Conservation (phyloP, 2,888 invertebrate genomes). For the Ommatoiulus sabulosus region DNA sequence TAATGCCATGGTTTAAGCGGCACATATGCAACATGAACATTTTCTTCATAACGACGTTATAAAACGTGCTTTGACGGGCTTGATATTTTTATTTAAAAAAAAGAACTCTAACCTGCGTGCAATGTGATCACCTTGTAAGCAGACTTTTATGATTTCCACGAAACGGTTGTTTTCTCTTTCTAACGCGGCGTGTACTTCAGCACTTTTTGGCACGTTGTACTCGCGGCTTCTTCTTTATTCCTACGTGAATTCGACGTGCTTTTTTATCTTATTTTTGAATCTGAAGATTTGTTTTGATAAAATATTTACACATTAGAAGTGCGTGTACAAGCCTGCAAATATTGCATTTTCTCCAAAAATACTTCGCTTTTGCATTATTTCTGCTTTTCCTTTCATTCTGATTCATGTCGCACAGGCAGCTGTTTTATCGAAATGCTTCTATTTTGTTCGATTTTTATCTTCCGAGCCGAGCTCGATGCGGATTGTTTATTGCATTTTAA, state of each 20-base stretch:
- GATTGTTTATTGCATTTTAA: not conserved
- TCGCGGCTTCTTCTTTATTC: not conserved
- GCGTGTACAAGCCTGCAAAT: not conserved
- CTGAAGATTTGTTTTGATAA: slow-evolving; percentile 19
- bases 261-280: not conserved
- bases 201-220: not conserved
- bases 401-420: not conserved
- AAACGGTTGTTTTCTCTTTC: not conserved
- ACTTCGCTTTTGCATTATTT: not conserved
- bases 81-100: not conserved
- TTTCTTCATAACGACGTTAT: not conserved
- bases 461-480: too few relatives aligned
- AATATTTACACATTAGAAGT: not conserved
- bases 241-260: not conserved
- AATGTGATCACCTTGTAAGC: not conserved
- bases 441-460: not conserved
- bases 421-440: not conserved
- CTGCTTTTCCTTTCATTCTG: not conserved
- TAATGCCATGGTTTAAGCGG: not conserved
- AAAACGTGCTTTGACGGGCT: not conserved
- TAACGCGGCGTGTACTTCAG: too few relatives aligned
- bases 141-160: not conserved
- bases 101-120: not conserved
- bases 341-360: not conserved
- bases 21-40: not conserved